A percentile compares a stretch with the other conserved stretches of the same genome.
phyloP scores from a whole-genome alignment of 2,113 vertebrate species.

The Zapus hudsonius region DNA sequence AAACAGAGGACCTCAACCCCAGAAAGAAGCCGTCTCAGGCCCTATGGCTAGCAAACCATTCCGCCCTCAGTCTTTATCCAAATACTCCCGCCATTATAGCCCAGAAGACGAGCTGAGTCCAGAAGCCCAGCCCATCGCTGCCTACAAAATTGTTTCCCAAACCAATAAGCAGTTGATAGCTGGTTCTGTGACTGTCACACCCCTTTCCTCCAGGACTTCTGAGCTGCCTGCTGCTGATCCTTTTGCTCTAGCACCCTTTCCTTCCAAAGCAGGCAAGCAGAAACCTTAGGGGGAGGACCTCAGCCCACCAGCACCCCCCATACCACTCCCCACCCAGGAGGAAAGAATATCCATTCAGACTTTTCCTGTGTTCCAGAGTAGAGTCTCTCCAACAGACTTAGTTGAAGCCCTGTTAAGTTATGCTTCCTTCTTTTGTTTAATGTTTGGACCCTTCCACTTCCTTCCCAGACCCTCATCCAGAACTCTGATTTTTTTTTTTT shows the following conservation, averaged over 20 bases:
- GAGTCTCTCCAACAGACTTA: conserved; percentile 24
- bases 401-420: conserved; percentile 77
- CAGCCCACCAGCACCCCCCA: not conserved
- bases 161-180: conserved; percentile 86
- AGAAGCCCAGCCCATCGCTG: conserved; percentile 86
- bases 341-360: not conserved
- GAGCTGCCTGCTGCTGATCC: conserved; percentile 89
- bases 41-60: conserved; percentile 87
- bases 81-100: conserved; percentile 97
- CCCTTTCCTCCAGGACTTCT: conserved; percentile 90
- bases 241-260: conserved; percentile 95
- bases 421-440: conserved; percentile 60
- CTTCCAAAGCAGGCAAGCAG: conserved; percentile 92
- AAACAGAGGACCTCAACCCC: conserved; percentile 69
- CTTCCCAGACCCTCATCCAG: conserved; percentile 44
- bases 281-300: conserved; percentile 88
- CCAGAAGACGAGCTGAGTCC: conserved; percentile 84
- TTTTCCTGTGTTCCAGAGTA: conserved; percentile 33
- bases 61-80: conserved; percentile 92
- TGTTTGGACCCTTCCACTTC: conserved; percentile 50
- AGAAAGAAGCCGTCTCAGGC: conserved; percentile 85
- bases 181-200: conserved; percentile 88
- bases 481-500: not conserved
- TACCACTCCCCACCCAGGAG: conserved; percentile 49
- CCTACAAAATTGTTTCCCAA: conserved; percentile 93